Base-by-base conservation (phyloP, 2,113 vertebrate species). In the Microtus ochrogaster region DNA sequence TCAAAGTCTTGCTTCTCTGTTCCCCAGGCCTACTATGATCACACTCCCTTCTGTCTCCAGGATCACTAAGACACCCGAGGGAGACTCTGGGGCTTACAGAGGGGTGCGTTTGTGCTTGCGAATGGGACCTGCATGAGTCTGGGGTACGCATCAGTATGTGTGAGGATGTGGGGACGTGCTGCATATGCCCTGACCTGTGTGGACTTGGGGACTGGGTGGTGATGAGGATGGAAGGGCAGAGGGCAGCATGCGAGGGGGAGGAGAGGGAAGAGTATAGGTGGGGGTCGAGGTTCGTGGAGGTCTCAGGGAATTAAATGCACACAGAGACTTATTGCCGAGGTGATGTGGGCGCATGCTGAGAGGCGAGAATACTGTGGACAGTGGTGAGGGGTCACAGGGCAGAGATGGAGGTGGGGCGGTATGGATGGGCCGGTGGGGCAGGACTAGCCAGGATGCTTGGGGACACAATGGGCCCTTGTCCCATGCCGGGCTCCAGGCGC, bases 381-480 rank as follows among this genome's bases (percentile, higher is more conserved):
- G 26, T 63, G 70, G 52, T 21, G 11, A 7, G 5, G 55, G 81
- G 76, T 12, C 28, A n/a, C 21, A 41, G 41, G 87, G 72, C 55
- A 89, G 16, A 30, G n/a, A 28, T 76, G 87, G 72, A 70, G 88
- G 88, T 44, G 39, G 44, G 89, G 33, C 12, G 9, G 1, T 0
- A 39, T 8, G 74, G 79, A 22, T 4, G 14, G 7, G 86, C 81
- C 26, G 0, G 22, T 0, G 3, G 66, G 47, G 36, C 28, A 0
- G 47, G 70, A 72, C 24, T 89, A 39, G 52, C 49, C 70, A 89
- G 90, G 87, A 78, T 52, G 39, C 58, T 74, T 9, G 16, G 44
- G 90, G 66, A 92, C 88, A 95, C 94, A 93, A 74, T 78, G 79
- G 28, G 87, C 74, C 47, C 90, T 94, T 84, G 96, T 96, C 61